Evolutionary conservation across 2,113 vertebrate genomes (phyloP).

Genomic region (Scomber japonicus): DNA sequence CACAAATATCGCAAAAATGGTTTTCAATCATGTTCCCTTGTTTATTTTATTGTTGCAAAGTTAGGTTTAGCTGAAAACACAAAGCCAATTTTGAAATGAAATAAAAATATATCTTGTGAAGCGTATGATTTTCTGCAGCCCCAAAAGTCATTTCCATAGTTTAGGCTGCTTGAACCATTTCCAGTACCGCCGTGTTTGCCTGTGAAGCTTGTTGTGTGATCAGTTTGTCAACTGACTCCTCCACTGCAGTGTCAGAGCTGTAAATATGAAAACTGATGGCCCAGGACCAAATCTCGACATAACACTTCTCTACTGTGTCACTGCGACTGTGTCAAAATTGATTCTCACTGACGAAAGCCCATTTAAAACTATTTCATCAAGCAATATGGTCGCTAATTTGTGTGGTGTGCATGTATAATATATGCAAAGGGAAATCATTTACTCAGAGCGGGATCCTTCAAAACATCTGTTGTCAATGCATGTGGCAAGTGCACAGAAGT

Average conservation of each 20-base stretch:
- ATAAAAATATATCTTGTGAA: constrained; percentile 2
- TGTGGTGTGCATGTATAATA: constrained; percentile 58
- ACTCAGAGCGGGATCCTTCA: constrained; percentile 49
- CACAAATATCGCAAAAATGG: not conserved
- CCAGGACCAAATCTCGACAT: constrained; percentile 53
- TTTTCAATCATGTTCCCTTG: constrained; percentile 6
- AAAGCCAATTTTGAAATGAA: not conserved
- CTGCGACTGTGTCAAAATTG: constrained; percentile 62
- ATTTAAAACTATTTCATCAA: constrained; percentile 63
- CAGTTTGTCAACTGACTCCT: constrained; percentile 48
- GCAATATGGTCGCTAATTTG: constrained; percentile 57
- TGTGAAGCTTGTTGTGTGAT: constrained; percentile 54
- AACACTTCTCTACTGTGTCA: constrained; percentile 54
- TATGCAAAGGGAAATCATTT: constrained; percentile 58
- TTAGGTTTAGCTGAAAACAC: not conserved
- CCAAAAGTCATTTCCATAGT: constrained; percentile 13
- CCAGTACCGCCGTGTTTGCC: constrained; percentile 36
- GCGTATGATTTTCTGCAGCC: not conserved
- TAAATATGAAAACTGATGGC: constrained; percentile 70
- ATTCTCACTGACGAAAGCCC: constrained; percentile 57
- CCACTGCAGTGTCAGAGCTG: constrained; percentile 35
- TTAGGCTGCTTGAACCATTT: constrained; percentile 15
- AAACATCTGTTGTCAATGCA: constrained; percentile 59
- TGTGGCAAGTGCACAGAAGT: constrained; percentile 15
- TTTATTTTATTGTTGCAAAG: not conserved